Evolutionary conservation across 2,888 invertebrate species (phyloP), one percentile per base, ranked within the genome.

Genomic region (Megastigmus dorsalis): DNA sequence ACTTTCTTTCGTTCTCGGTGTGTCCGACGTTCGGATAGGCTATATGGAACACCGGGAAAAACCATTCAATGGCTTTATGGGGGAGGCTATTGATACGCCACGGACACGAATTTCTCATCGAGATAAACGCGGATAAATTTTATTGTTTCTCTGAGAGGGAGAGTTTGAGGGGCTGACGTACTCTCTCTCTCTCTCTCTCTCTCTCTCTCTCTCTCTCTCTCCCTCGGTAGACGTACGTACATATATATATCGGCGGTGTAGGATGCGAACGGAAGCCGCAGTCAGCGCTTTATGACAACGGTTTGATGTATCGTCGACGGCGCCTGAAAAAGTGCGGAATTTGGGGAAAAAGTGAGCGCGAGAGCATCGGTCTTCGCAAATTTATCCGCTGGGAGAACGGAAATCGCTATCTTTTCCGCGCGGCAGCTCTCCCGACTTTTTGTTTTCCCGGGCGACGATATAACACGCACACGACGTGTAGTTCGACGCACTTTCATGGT

Each of bases 91-190:
- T 3, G 57, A 65, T 65, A 33, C 48, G 13, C 50, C 48, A 18
- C 43, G 23, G 52, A 69, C 50, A 59, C 60, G 75, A 55, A 75
- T 75, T 62, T 67, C 75, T 71, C 75, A 67, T 75, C 75, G 71
- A 71, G 71, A 71, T 71, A 75, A 71, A 57, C 71, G 71, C 18
- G 67, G 67, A 75, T 71, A 71, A 75, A 75, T 75, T 67, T 71
- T 67, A 75, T 75, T 75, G 71, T 75, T 75, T 75, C 63, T 55
- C 67, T 36, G 50, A 45, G 33, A 10, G 33, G 54, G 18, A 15
- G 30, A n/a, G 20, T 33, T n/a, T 18, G 41, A 55, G 28, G 28
- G 38, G 2, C n/a, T n/a, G n/a, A n/a, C n/a, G n/a, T n/a, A n/a
- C n/a, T n/a, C n/a, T n/a, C n/a, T n/a, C n/a, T n/a, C n/a, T n/a